Percentiles rank a stretch among this genome's conserved stretches.
phyloP scores from a whole-genome alignment of 2,113 vertebrate species.

The Philantomba maxwellii region DNA sequence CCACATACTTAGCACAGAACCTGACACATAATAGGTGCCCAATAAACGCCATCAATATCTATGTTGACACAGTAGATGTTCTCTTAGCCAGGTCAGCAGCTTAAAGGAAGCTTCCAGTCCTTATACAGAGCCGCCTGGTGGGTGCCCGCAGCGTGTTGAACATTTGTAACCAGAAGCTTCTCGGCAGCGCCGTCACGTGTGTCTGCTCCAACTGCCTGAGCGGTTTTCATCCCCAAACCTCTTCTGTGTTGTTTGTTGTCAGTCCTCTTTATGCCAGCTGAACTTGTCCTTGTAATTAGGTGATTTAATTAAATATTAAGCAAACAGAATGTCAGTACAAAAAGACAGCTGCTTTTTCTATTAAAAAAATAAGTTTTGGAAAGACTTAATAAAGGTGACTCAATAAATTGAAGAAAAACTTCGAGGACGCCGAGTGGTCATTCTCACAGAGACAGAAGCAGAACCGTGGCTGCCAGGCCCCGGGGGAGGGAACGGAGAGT shows the following conservation, averaged over 20 bases:
- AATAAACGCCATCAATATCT: background rate
- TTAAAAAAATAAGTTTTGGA: background rate
- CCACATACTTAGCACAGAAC: background rate
- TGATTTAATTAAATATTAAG: slow-evolving; percentile 20
- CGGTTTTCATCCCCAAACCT: background rate
- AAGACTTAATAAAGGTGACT: background rate
- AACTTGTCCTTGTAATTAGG: background rate
- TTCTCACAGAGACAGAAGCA: background rate
- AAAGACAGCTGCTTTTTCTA: slow-evolving; percentile 1
- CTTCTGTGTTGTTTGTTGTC: background rate
- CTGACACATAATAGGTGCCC: background rate
- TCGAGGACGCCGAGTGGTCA: background rate
- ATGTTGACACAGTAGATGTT: background rate
- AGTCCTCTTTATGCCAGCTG: background rate
- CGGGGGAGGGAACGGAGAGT: background rate
- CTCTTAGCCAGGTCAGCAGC: background rate
- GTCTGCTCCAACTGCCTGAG: background rate
- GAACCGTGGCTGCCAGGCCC: background rate
- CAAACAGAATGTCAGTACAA: background rate
- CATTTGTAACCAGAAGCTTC: background rate
- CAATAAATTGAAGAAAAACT: background rate
- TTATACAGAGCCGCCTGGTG: fast-evolving
- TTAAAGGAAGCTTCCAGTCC: background rate
- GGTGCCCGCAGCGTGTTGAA: fast-evolving
- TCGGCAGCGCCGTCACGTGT: fast-evolving